These are phyloP conservation scores for Chaetodon trifascialis DNA, from an alignment of 2,113 vertebrate genomes.

Conservation along the genomic window DNA sequence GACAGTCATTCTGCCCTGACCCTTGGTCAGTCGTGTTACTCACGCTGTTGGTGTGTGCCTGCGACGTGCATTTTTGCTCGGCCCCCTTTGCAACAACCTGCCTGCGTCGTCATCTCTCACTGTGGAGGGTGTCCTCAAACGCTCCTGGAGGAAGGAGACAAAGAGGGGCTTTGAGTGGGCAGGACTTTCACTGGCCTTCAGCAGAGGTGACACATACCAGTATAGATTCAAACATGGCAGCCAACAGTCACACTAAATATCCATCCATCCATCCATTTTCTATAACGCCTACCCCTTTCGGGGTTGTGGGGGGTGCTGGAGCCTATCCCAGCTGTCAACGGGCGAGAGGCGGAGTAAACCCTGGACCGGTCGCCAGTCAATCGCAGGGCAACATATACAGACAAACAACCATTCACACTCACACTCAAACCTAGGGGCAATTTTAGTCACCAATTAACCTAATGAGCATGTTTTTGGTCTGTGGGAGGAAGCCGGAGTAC, in stretches of 20 bases:
- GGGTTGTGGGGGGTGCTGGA: too few relatives aligned
- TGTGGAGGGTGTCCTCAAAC: conserved; percentile 34
- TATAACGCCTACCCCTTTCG: too few relatives aligned
- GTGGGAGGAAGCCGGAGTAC: too few relatives aligned
- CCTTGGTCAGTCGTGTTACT: conserved; percentile 50
- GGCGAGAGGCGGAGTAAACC: too few relatives aligned
- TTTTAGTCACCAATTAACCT: too few relatives aligned
- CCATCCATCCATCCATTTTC: too few relatives aligned
- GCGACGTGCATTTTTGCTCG: conserved; percentile 46
- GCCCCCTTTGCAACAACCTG: conserved; percentile 10
- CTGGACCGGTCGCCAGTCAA: too few relatives aligned
- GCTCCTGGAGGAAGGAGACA: conserved; percentile 47
- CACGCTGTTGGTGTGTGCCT: conserved; percentile 58
- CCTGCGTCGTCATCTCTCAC: conserved; percentile 38
- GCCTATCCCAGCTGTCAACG: too few relatives aligned
- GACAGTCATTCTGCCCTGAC: conserved; percentile 25
- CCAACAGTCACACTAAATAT: conserved; percentile 9
- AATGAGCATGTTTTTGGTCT: too few relatives aligned
- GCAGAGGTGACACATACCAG: conserved; percentile 18
- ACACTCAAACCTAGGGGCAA: too few relatives aligned
- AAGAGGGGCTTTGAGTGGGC: conserved; percentile 41
- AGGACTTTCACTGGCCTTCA: conserved; percentile 16
- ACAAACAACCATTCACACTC: too few relatives aligned
- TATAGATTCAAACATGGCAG: background rate
- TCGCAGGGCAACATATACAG: too few relatives aligned